Base-by-base conservation (phyloP, 92 coral and sea anemone genomes). In the Palythoa caribaeorum region DNA sequence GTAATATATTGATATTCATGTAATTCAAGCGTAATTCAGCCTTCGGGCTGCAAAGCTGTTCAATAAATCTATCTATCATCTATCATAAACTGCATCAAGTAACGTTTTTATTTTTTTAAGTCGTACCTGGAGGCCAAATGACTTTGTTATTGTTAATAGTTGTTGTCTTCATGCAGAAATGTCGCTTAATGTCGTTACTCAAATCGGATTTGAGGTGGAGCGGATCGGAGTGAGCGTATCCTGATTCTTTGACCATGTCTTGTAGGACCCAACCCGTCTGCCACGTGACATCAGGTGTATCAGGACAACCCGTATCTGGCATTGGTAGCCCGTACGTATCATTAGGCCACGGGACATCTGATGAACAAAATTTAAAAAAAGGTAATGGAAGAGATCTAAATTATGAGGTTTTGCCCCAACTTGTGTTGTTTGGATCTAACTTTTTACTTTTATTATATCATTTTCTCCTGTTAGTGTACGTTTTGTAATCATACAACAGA, bases 231-330 rank as follows among this genome's bases (percentile, higher is more conserved):
- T 44, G 85, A 20, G 9, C 59, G 59, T 80, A 80, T 62, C 85
- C 85, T 9, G 60, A 63, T 8, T 80, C 85, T 28, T 80, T 44
- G 19, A 39, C 85, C 85, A 80, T 80, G 85, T 80, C 75, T 48
- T 80, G 85, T n/a, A 63, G 40, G 13, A 80, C 20, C 85, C 85
- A 80, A 20, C 85, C 85, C 9, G 85, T 38, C 6, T 80, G n/a
- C 85, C 85, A 80, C 38, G 72, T 39, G 38, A 63, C 44, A 19
- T 44, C 74, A 40, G 21, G 37, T 13, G 85, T 80, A 44, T 80
- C 37, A 3, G 85, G 74, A 65, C 85, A 80, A 6, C 85, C 85
- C 5, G 1, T 62, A 9, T 65, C n/a, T 10, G 85, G 75, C 40
- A 37, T 38, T 13, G 85, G 85, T 15, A 80, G n/a, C 35, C 85